Percentiles rank a stretch among this genome's conserved stretches.
Evolutionary conservation across 2,888 invertebrate species (phyloP).

Genomic region (Eupithecia pulchellata): DNA sequence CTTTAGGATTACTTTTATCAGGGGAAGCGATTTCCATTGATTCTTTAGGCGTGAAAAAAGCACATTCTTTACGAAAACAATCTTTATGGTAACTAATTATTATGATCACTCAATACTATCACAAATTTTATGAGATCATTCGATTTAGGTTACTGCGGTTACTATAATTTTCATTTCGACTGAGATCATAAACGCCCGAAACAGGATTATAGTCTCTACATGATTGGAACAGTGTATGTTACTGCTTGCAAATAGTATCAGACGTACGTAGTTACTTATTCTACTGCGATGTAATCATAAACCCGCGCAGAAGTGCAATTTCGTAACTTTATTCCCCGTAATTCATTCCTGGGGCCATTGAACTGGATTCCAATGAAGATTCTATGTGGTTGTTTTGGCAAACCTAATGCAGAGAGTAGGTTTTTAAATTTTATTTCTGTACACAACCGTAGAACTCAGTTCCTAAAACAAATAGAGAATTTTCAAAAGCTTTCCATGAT

Average conservation of each 20-base stretch:
- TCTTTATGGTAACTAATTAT: background rate
- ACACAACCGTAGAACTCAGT: no score
- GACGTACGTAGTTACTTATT: conserved; percentile 49
- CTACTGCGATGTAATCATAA: conserved; percentile 54
- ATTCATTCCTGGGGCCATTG: conserved; percentile 53
- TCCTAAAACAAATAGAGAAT: no score
- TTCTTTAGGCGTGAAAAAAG: background rate
- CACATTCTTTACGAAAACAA: background rate
- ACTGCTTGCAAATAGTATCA: conserved; percentile 43
- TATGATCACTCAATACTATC: conserved; percentile 53
- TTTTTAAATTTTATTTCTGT: background rate
- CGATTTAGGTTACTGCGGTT: conserved; percentile 56
- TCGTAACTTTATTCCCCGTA: conserved; percentile 55
- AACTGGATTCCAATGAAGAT: conserved; percentile 51
- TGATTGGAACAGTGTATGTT: conserved; percentile 39
- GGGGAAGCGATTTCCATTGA: background rate
- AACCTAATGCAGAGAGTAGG: conserved; percentile 11
- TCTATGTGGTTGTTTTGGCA: conserved; percentile 54
- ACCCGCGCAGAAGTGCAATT: conserved; percentile 55
- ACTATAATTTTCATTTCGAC: conserved; percentile 49
- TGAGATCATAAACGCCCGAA: conserved; percentile 37
- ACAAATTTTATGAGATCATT: conserved; percentile 58
- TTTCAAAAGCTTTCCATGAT: background rate
- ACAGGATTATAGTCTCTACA: conserved; percentile 37
- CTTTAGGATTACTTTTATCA: conserved; percentile 12